Percentiles rank a stretch among this genome's conserved stretches.
Evolutionary conservation across 2,113 vertebrate species (phyloP).

Genomic region (Brachyistius frenatus): DNA sequence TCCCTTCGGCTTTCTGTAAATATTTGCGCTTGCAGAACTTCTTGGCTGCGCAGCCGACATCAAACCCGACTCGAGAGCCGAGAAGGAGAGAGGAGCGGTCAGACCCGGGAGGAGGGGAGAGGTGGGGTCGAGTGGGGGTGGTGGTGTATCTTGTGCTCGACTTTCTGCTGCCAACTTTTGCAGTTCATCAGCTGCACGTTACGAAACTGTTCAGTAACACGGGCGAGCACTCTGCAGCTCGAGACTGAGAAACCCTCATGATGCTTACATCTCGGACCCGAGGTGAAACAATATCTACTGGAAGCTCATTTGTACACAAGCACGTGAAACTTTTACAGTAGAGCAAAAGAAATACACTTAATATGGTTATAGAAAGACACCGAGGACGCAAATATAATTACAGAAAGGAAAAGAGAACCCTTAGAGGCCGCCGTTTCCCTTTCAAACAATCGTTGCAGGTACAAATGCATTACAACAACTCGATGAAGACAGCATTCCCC

Average conservation of each 20-base stretch:
- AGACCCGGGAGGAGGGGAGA: slow-evolving; percentile 5
- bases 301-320: no score
- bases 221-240: neutral
- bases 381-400: no score
- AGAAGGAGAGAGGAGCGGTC: slow-evolving; percentile 6
- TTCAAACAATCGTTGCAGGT: no score
- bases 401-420: no score
- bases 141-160: slow-evolving; percentile 9
- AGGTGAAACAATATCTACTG: neutral
- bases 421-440: no score
- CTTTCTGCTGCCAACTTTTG: slow-evolving; percentile 32
- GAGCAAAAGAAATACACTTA: no score
- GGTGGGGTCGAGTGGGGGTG: neutral
- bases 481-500: no score
- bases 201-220: slow-evolving; percentile 37
- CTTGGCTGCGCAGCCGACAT: slow-evolving; percentile 41
- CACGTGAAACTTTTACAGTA: no score
- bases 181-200: slow-evolving; percentile 19
- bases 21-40: slow-evolving; percentile 61
- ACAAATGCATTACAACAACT: no score
- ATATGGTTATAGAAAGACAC: no score
- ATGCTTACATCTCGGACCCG: neutral
- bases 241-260: neutral
- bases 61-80: slow-evolving; percentile 17
- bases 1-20: slow-evolving; percentile 66